Base-by-base conservation (phyloP, 2,113 vertebrate genomes). In the Geococcyx californianus region DNA sequence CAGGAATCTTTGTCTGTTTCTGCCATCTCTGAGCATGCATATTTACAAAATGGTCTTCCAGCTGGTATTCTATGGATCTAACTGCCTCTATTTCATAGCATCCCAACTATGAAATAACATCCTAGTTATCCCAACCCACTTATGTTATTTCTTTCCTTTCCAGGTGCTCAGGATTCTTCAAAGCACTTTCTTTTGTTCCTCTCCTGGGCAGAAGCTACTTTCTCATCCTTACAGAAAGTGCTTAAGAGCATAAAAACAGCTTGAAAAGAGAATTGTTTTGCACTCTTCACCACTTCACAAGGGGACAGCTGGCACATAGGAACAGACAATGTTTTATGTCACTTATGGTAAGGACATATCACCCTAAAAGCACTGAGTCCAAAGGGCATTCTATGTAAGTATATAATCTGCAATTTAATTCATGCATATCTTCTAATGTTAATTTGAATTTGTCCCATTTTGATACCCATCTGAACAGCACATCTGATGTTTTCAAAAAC, bases 391-490 rank as follows among this genome's bases (percentile, higher is more conserved):
- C 23, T 26, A 26, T 33, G 26, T 23, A 62, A 69, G 25, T 54
- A 36, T 10, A 38, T 26, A 36, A 33, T 44, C 10, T 75, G 21
- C 68, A 34, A 23, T 83, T 76, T 56, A 76, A 73, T 67, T 86
- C 5, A 52, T 16, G 14, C 4, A 45, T 7, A 28, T 33, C 19
- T 58, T 36, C 2, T 33, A 42, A 75, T 31, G 6, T 25, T 79
- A 19, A 17, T 80, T 63, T 87, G 21, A 4, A 45, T 76, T 89
- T 89, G 9, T 70, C 10, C 13, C 31, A 66, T 51, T 77, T 76
- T 70, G 23, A n/a, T 40, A 62, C 2, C 0, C 1, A 25, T 36
- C 19, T 45, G 66, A 84, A 36, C 49, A 74, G 5, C 1, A 1
- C 59, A 49, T 13, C 29, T 54, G 3, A 1, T 56, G 3, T 81